phyloP scores from a whole-genome alignment of 2,113 vertebrate species.

The Ophiodon elongatus region DNA sequence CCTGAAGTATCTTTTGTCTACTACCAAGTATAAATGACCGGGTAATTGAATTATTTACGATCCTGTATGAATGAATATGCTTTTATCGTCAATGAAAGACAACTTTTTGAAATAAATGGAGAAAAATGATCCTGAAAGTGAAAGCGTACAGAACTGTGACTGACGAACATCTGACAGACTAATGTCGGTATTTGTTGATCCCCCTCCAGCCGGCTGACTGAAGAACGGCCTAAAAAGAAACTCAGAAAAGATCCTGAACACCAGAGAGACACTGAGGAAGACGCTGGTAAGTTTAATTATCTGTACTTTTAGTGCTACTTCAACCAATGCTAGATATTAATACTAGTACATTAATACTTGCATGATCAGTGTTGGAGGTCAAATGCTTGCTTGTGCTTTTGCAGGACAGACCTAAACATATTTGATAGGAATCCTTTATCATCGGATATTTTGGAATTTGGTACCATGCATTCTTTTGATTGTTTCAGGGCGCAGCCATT shows the following conservation, averaged over 20 bases:
- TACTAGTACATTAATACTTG: not conserved
- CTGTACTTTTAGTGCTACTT: not conserved
- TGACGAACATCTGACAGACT: too few species aligned
- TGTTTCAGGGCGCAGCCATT: not conserved
- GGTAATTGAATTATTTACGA: too few species aligned
- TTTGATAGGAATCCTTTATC: not conserved
- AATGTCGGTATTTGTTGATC: too few species aligned
- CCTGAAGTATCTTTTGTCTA: too few species aligned
- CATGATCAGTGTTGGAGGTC: not conserved
- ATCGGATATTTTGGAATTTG: not conserved
- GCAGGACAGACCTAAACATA: not conserved
- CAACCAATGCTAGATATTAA: not conserved
- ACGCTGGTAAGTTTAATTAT: not conserved
- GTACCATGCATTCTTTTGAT: not conserved
- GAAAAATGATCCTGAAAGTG: too few species aligned
- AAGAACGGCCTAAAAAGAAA: slow-evolving; percentile 12
- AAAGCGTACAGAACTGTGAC: too few species aligned
- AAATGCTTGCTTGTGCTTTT: not conserved
- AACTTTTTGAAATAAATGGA: too few species aligned
- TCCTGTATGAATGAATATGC: too few species aligned
- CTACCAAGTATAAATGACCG: too few species aligned
- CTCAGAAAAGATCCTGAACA: not conserved
- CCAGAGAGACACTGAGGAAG: not conserved
- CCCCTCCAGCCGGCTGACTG: too few species aligned
- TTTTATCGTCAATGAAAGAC: too few species aligned